These are phyloP conservation scores for Peromyscus polionotus DNA, from an alignment of 2,113 vertebrate genomes.

Conservation along the genomic window DNA sequence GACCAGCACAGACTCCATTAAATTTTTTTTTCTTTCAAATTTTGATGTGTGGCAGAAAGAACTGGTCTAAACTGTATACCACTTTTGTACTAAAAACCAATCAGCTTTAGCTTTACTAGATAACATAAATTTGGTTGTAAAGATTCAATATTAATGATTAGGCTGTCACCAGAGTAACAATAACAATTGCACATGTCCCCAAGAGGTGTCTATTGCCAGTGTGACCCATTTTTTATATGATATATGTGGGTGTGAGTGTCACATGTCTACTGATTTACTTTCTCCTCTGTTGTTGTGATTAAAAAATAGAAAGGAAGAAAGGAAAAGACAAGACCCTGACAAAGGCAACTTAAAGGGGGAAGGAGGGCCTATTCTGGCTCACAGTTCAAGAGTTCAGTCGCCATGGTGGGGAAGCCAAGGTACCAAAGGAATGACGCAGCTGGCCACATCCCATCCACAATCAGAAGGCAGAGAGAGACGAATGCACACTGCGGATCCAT, in stretches of 20 bases:
- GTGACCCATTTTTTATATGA: not conserved
- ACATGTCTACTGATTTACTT: not conserved
- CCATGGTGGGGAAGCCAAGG: not conserved
- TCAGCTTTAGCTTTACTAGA: not conserved
- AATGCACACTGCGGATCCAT: not conserved
- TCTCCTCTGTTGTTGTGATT: not conserved
- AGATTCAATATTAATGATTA: not conserved
- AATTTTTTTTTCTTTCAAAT: not conserved
- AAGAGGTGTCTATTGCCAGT: not conserved
- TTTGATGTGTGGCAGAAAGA: not conserved
- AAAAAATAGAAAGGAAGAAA: fast-evolving
- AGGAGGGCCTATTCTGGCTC: not conserved
- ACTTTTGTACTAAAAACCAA: not conserved
- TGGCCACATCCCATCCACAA: not conserved
- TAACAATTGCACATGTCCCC: not conserved
- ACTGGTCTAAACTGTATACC: not conserved
- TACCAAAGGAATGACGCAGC: not conserved
- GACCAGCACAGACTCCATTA: not conserved
- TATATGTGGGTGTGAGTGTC: fast-evolving
- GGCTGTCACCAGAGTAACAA: not conserved
- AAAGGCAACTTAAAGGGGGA: not conserved
- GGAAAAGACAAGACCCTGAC: not conserved
- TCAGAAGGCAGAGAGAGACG: not conserved
- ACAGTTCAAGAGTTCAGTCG: not conserved
- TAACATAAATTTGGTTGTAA: not conserved